Evolutionary conservation across 2,113 vertebrate species (phyloP), one percentile per base, ranked within the genome.

Genomic region (Xiphophorus maculatus): DNA sequence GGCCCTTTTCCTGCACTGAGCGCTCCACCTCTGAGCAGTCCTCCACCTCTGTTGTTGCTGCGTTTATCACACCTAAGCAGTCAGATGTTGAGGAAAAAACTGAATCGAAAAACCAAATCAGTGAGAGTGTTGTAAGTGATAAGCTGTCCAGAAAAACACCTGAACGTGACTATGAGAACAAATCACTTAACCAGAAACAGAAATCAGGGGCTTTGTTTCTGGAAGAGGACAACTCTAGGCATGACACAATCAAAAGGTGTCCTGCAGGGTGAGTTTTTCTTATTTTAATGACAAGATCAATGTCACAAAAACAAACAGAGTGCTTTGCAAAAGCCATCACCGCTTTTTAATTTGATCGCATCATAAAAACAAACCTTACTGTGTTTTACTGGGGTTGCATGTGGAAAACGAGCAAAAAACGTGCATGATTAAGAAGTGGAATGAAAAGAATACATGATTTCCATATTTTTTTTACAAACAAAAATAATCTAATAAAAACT

Each of bases 1-100:
- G 93, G 92, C 93, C 93, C 1, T 93, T 94, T 84, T 89, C 92
- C 67, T 83, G 85, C 78, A 29, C 69, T 12, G 92, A 92, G 73
- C 76, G 25, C 62, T 11, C 83, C 76, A 51, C 73, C 68, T 68
- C 79, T 54, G 74, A 88, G 80, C 84, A 87, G 82, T 71, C 90
- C 40, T 86, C 90, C 67, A 82, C 82, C 61, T 87, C 58, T 69
- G 80, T 89, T 5, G 71, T 90, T 68, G 91, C 88, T 0, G 90
- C 90, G 0, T 92, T 93, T 82, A 89, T 89, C 77, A 86, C 87
- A 14, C 82, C 85, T 9, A 92, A 85, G 69, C 88, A 76, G 54
- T 66, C 78, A 32, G 40, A 58, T 27, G 44, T 68, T 77, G 66
- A 79, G 37, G 40, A 25, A 61, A 80, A 65, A 44, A 28, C 6